Evolutionary conservation across 2,797 vertebrate genomes (phyloP).

Genomic region (Babyrousa celebensis): DNA sequence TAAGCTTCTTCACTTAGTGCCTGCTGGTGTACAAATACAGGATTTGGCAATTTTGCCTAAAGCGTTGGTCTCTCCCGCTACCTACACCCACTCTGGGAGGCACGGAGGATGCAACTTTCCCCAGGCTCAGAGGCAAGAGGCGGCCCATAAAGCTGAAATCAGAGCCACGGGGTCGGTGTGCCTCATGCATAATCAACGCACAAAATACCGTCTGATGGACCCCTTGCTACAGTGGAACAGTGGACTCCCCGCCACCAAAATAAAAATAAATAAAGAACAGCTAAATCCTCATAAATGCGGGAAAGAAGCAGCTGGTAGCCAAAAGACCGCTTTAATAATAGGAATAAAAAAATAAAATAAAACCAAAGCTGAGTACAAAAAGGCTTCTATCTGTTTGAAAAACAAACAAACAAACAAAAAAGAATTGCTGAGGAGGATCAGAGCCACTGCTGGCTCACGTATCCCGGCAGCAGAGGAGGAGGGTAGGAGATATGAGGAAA

Average conservation of each 20-base stretch:
- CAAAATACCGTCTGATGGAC: conserved; percentile 75
- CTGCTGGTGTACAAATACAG: conserved; percentile 83
- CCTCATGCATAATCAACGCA: conserved; percentile 82
- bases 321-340: conserved; percentile 71
- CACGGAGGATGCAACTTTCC: not conserved
- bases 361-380: conserved; percentile 43
- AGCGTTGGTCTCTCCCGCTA: conserved; percentile 51
- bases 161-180: conserved; percentile 39
- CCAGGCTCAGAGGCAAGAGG: conserved; percentile 56
- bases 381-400: not conserved
- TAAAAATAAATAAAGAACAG: conserved; percentile 46
- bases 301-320: conserved; percentile 80
- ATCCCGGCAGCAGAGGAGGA: not conserved
- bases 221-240: conserved; percentile 83
- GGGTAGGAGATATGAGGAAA: conserved; percentile 11
- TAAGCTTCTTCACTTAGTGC: conserved; percentile 86
- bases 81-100: conserved; percentile 50
- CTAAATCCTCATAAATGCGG: conserved; percentile 75
- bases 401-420: not conserved
- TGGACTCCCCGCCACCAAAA: conserved; percentile 82
- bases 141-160: conserved; percentile 77
- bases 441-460: not conserved
- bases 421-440: not conserved
- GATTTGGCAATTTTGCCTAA: conserved; percentile 84
- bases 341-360: conserved; percentile 53